phyloP scores from a whole-genome alignment of 2,888 invertebrate species.

The Lucinisca nassula region DNA sequence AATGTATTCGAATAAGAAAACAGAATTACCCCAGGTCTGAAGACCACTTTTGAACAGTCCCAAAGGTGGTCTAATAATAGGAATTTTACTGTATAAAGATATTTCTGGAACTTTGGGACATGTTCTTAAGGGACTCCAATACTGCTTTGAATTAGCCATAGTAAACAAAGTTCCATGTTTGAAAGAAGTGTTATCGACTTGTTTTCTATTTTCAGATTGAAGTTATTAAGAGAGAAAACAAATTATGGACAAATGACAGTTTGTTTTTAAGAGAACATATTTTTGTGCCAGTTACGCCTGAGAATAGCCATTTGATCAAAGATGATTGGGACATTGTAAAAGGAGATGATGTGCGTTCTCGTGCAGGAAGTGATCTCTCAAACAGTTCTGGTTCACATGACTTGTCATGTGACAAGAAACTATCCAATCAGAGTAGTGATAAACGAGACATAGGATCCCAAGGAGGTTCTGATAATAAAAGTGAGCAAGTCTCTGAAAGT shows the following conservation, averaged over 20 bases:
- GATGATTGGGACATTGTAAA: constrained; percentile 71
- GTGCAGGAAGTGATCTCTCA: constrained; percentile 67
- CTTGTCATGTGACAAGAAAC: not conserved
- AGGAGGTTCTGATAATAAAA: not conserved
- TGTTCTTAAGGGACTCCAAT: too few species aligned
- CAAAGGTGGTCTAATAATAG: too few species aligned
- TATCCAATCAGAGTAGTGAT: constrained; percentile 19
- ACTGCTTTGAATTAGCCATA: too few species aligned
- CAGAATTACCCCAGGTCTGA: too few species aligned
- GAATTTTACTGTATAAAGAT: too few species aligned
- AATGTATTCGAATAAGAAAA: too few species aligned
- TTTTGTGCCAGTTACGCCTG: constrained; percentile 92
- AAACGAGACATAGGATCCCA: constrained; percentile 33
- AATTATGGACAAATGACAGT: constrained; percentile 97
- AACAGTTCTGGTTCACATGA: not conserved
- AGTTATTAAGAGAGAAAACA: constrained; percentile 96
- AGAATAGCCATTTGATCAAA: constrained; percentile 75
- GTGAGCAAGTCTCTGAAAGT: not conserved
- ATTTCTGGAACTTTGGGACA: too few species aligned
- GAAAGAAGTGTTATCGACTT: too few species aligned
- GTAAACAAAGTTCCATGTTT: not conserved
- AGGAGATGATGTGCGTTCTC: constrained; percentile 61
- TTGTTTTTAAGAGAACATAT: constrained; percentile 96
- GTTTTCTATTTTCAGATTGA: constrained; percentile 93
- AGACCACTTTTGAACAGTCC: too few species aligned